Evolutionary conservation across 2,888 invertebrate genomes (phyloP).

Genomic region (Shargacucullia verbasci): DNA sequence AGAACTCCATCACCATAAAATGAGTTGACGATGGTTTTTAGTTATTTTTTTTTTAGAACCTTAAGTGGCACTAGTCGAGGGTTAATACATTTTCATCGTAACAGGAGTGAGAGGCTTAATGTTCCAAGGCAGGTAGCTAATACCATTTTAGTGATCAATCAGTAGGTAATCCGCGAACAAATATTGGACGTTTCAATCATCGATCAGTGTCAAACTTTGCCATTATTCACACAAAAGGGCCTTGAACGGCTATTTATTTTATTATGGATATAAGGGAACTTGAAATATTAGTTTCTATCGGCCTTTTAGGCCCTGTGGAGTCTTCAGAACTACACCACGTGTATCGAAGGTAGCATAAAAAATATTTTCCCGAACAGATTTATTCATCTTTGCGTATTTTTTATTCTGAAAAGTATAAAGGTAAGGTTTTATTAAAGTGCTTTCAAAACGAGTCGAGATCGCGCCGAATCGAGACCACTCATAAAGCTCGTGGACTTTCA

Average conservation of each 20-base stretch:
- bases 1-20: no score
- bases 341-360: conserved; percentile 26
- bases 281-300: conserved; percentile 47
- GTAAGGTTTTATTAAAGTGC: no score
- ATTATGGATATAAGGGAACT: conserved; percentile 44
- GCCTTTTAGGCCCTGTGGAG: conserved; percentile 14
- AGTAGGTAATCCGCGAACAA: conserved; percentile 50
- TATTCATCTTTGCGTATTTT: conserved; percentile 7
- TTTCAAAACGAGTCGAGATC: conserved; percentile 14
- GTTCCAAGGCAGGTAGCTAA: conserved; percentile 45
- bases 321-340: conserved; percentile 12
- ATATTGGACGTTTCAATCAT: conserved; percentile 59
- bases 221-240: conserved; percentile 59
- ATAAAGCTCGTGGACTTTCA: conserved; percentile 14
- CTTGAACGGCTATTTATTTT: conserved; percentile 57
- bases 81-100: conserved; percentile 1
- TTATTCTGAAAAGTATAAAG: conserved; percentile 8
- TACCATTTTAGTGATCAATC: conserved; percentile 50
- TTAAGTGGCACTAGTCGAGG: neutral
- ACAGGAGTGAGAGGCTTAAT: conserved; percentile 11
- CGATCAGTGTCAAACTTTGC: conserved; percentile 69
- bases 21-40: no score
- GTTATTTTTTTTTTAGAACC: no score
- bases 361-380: conserved; percentile 24
- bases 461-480: conserved; percentile 13